A percentile compares a stretch with the other conserved stretches of the same genome.
Evolutionary conservation across 2,113 vertebrate species (phyloP).

Genomic region (Cygnus atratus): DNA sequence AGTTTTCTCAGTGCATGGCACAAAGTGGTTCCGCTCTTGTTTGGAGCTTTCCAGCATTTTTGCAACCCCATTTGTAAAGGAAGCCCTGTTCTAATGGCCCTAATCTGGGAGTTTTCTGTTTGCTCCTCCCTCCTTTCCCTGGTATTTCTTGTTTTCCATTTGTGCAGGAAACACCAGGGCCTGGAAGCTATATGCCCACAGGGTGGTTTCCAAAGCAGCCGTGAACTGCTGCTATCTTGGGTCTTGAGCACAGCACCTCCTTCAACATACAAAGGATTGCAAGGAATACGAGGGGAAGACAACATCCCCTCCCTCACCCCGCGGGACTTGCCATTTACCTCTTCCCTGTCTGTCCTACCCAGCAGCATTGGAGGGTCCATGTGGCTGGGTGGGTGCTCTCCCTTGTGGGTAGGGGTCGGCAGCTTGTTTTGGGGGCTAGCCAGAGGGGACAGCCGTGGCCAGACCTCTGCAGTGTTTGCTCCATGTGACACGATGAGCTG

Average conservation of each 20-base stretch:
- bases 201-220: conserved; percentile 64
- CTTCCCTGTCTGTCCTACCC: background rate
- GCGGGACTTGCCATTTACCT: background rate
- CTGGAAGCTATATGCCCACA: conserved; percentile 69
- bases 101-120: background rate
- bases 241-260: conserved; percentile 63
- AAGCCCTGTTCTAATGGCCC: background rate
- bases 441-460: background rate
- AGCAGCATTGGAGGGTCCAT: background rate
- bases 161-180: conserved; percentile 76
- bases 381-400: background rate
- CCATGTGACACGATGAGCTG: no score
- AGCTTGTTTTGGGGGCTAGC: background rate
- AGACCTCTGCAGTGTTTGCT: background rate
- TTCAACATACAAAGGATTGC: conserved; percentile 50
- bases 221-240: conserved; percentile 38
- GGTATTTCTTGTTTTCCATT: background rate
- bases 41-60: background rate
- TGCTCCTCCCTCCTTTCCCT: background rate
- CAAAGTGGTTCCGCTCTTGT: background rate
- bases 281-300: background rate
- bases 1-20: fast-evolving
- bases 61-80: background rate
- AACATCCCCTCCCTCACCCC: background rate
- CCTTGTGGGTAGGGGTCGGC: background rate